Conservation (phyloP, 2,113 vertebrate species). For the Pluvianellus socialis region DNA sequence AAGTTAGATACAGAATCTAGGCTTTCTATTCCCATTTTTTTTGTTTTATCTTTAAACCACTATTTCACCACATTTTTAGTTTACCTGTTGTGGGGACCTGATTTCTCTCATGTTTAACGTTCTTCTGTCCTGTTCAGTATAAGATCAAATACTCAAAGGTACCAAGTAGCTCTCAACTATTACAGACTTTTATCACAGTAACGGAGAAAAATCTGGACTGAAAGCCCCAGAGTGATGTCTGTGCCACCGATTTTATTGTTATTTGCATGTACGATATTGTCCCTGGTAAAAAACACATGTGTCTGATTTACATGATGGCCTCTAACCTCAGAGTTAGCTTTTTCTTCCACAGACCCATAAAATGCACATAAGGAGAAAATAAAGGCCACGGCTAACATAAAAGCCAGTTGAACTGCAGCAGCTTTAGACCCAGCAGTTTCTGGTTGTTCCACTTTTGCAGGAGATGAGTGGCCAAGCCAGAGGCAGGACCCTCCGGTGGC, state of each 20-base stretch:
- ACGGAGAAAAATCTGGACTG: neutral
- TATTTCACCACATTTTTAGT: neutral
- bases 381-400: neutral
- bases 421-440: neutral
- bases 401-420: neutral
- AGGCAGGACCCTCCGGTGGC: neutral
- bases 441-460: neutral
- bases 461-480: neutral
- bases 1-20: neutral
- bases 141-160: neutral
- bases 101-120: neutral
- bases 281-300: neutral
- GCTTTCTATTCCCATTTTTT: neutral
- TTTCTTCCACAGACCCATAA: neutral
- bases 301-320: neutral
- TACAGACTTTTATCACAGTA: neutral
- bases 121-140: neutral
- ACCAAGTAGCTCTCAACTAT: neutral
- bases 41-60: neutral
- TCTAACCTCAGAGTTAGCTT: conserved; percentile 10
- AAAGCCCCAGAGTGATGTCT: neutral
- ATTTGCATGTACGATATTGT: neutral
- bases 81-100: accelerated
- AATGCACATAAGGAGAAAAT: conserved; percentile 11
- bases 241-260: neutral